A percentile compares a stretch with the other conserved stretches of the same genome.
These are phyloP conservation scores for Sebastes iracundus DNA, from an alignment of 2,797 vertebrate genomes.

Conservation along the genomic window DNA sequence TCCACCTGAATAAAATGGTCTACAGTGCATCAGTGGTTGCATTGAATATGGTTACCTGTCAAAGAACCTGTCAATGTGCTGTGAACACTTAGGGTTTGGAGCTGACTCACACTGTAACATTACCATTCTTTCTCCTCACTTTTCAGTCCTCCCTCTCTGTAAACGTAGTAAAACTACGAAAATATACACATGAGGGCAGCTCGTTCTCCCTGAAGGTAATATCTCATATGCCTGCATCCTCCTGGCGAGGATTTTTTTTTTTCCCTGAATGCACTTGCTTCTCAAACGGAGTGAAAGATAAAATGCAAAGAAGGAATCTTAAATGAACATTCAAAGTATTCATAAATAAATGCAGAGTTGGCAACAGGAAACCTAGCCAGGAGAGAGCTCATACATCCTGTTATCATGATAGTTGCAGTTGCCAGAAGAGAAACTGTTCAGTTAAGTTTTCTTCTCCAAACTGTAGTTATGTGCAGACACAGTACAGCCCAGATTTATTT, in stretches of 20 bases:
- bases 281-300: not conserved
- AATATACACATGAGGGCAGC: slow-evolving; percentile 24
- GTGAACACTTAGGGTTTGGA: slow-evolving; percentile 36
- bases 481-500: not conserved
- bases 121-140: not conserved
- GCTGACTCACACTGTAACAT: slow-evolving; percentile 19
- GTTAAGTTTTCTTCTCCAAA: not conserved
- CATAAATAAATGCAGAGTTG: not conserved
- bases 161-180: slow-evolving; percentile 21
- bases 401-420: not conserved
- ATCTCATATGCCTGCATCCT: not conserved
- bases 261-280: not conserved
- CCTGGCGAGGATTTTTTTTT: not conserved
- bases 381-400: not conserved
- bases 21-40: slow-evolving; percentile 24
- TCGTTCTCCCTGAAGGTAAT: slow-evolving; percentile 5
- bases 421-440: not conserved
- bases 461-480: not conserved
- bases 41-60: slow-evolving; percentile 48
- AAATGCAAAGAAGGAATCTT: not conserved
- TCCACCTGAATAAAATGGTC: slow-evolving; percentile 51
- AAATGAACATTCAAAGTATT: slow-evolving; percentile 8
- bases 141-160: not conserved
- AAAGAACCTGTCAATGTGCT: slow-evolving; percentile 56
- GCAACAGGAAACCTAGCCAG: not conserved